These are phyloP conservation scores for Diceros bicornis DNA, from an alignment of 2,797 vertebrate genomes.

Conservation along the genomic window DNA sequence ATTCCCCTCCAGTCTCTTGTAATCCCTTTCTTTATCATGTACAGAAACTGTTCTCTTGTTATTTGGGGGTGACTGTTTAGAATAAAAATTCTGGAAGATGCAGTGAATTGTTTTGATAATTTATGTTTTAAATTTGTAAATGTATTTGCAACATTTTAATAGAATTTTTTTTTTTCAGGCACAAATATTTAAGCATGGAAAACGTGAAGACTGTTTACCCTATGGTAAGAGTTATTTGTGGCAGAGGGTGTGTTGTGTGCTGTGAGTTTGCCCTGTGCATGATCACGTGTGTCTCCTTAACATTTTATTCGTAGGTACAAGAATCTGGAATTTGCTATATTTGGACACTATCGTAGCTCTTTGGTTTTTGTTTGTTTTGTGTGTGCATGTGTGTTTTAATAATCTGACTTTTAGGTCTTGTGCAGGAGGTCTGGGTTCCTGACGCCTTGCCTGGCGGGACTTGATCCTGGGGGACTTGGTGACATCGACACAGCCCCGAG, in stretches of 20 bases:
- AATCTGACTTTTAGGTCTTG: not conserved
- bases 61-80: not conserved
- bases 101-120: not conserved
- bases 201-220: conserved; percentile 96
- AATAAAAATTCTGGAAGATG: not conserved
- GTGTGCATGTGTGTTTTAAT: not conserved
- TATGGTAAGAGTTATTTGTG: conserved; percentile 92
- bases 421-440: not conserved
- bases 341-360: not conserved
- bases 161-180: conserved; percentile 90
- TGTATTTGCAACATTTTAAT: conserved; percentile 58
- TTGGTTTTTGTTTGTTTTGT: not conserved
- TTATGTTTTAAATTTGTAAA: conserved; percentile 48
- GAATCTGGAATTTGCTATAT: not conserved
- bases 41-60: not conserved
- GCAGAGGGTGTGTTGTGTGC: not conserved
- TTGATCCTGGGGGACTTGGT: not conserved
- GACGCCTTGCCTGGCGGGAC: no score
- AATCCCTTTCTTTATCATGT: not conserved
- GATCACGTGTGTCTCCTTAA: not conserved
- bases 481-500: not conserved
- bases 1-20: not conserved
- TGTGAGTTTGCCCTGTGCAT: not conserved
- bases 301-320: not conserved
- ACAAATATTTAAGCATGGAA: conserved; percentile 98